Conservation (phyloP, 2,113 vertebrate species). For the Nanger granti region DNA sequence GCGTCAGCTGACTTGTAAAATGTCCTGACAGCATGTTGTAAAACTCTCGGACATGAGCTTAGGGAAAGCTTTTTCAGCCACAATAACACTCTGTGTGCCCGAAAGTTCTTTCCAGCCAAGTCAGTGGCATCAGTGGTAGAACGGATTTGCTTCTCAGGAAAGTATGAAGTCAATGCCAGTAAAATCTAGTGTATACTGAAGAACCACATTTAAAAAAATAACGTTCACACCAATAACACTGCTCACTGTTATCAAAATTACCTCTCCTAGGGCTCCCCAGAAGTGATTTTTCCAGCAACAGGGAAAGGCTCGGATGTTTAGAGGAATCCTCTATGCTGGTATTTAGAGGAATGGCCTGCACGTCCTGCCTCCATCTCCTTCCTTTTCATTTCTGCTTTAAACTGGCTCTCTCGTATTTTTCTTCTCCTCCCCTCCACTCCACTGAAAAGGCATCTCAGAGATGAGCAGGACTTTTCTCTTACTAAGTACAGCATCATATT, state of each 20-base stretch:
- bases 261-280: neutral
- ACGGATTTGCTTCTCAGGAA: slow-evolving; percentile 24
- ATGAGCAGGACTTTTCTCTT: neutral
- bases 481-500: neutral
- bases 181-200: slow-evolving; percentile 21
- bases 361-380: neutral
- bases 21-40: slow-evolving; percentile 30
- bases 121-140: slow-evolving; percentile 65
- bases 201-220: neutral
- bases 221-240: neutral
- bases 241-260: neutral
- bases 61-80: slow-evolving; percentile 56
- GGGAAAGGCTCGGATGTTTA: neutral
- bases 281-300: neutral
- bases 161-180: slow-evolving; percentile 39
- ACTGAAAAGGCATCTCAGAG: neutral
- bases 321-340: neutral
- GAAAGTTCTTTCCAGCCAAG: slow-evolving; percentile 36
- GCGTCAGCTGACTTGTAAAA: slow-evolving; percentile 32
- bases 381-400: neutral
- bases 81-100: slow-evolving; percentile 31
- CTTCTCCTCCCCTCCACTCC: no score
- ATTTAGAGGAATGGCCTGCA: neutral
- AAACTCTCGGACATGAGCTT: slow-evolving; percentile 37
- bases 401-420: neutral